Percentiles rank a stretch among this genome's conserved stretches.
phyloP scores from a whole-genome alignment of 2,888 invertebrate genomes.

The Hemistola chrysoprasaria region DNA sequence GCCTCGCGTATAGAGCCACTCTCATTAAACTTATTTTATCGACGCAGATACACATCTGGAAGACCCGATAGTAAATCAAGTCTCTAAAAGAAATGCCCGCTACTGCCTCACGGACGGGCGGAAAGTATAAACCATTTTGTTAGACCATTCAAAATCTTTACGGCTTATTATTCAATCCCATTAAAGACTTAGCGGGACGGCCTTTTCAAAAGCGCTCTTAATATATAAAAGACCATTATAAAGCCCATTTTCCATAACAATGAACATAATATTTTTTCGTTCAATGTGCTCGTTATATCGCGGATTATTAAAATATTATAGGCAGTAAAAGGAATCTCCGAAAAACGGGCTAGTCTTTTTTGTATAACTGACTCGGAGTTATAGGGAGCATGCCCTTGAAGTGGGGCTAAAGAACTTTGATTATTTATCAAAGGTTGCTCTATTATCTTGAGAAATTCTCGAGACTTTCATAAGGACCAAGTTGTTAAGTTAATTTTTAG shows the following conservation, averaged over 20 bases:
- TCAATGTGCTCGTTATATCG: constrained; percentile 55
- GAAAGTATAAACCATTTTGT: constrained; percentile 70
- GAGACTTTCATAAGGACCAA: too few species aligned
- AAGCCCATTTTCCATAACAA: constrained; percentile 72
- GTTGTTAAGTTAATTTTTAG: too few species aligned
- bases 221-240: constrained; percentile 73
- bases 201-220: constrained; percentile 65
- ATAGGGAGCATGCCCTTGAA: constrained; percentile 6
- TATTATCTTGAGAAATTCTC: too few species aligned
- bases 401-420: background rate
- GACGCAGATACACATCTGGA: constrained; percentile 68
- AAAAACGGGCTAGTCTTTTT: constrained; percentile 31
- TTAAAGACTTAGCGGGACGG: constrained; percentile 72
- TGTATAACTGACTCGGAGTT: constrained; percentile 13
- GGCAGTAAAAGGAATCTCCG: constrained; percentile 48
- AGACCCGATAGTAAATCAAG: constrained; percentile 66
- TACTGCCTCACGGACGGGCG: constrained; percentile 58
- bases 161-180: constrained; percentile 76
- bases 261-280: constrained; percentile 66
- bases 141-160: constrained; percentile 74
- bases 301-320: constrained; percentile 65
- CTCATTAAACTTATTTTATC: constrained; percentile 79
- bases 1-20: constrained; percentile 70
- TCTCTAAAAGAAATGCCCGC: constrained; percentile 56
- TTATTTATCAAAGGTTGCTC: too few species aligned